These are phyloP conservation scores for Semnornis frantzii DNA, from an alignment of 2,113 vertebrate species.

Conservation along the genomic window DNA sequence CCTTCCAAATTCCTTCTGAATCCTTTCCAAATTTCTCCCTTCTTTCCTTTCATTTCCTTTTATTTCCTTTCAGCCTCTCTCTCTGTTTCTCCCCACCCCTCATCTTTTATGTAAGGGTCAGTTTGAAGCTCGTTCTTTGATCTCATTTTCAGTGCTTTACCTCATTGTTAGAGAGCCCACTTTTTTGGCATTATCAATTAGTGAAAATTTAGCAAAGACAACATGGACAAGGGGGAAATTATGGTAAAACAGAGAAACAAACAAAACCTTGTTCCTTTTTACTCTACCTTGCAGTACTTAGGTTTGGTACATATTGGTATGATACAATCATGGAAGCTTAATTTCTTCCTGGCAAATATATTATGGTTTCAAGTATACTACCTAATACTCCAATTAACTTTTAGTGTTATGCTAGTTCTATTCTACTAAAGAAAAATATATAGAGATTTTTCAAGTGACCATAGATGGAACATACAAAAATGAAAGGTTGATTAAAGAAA, in stretches of 20 bases:
- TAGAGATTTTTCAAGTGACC: conserved; percentile 59
- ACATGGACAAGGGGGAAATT: neutral
- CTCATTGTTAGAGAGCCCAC: conserved; percentile 40
- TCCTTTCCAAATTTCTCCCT: no score
- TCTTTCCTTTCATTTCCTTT: neutral
- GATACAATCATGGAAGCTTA: neutral
- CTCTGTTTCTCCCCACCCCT: neutral
- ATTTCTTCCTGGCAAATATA: conserved; percentile 19
- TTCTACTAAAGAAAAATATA: conserved; percentile 75
- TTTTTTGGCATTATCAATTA: conserved; percentile 15
- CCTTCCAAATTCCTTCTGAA: no score
- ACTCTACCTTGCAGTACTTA: neutral
- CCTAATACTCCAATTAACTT: conserved; percentile 75
- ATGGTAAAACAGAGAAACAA: conserved; percentile 8
- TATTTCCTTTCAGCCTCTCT: neutral
- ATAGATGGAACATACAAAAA: conserved; percentile 64
- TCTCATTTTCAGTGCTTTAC: conserved; percentile 15
- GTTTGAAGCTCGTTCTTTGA: neutral
- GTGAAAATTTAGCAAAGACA: conserved; percentile 36
- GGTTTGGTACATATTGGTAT: conserved; percentile 11
- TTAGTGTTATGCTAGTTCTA: conserved; percentile 73
- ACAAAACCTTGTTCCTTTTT: conserved; percentile 17
- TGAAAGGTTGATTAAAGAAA: neutral
- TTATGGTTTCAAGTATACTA: conserved; percentile 62
- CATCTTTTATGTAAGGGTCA: neutral